Evolutionary conservation across 2,888 invertebrate genomes (phyloP).

Genomic region (Eudasyphora cyanicolor): DNA sequence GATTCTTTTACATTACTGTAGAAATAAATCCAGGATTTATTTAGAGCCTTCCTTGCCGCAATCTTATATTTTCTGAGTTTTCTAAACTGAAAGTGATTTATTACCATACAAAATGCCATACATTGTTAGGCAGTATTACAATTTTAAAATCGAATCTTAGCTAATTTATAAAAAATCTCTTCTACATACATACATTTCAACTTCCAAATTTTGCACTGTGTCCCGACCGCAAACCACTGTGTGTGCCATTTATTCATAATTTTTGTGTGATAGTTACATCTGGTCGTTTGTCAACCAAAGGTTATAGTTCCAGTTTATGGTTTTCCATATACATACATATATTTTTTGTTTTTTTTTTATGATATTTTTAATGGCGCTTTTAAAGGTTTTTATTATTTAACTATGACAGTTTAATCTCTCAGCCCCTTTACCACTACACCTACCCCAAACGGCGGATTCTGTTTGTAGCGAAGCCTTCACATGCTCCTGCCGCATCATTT

Average conservation of each 20-base stretch:
- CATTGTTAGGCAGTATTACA: too few species aligned
- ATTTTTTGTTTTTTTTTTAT: not conserved
- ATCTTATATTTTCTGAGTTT: too few species aligned
- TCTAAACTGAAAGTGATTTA: too few species aligned
- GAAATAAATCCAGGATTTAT: too few species aligned
- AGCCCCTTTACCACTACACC: too few species aligned
- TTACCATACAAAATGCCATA: too few species aligned
- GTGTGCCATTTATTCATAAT: not conserved
- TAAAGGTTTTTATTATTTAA: conserved; percentile 21
- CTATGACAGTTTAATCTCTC: conserved; percentile 11
- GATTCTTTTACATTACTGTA: too few species aligned
- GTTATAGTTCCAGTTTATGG: conserved; percentile 8
- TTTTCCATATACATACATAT: not conserved
- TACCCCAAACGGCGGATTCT: not conserved
- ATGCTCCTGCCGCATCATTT: not conserved
- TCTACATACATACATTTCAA: not conserved
- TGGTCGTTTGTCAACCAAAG: not conserved
- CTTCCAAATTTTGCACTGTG: not conserved
- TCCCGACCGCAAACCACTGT: not conserved
- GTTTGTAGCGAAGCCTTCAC: not conserved
- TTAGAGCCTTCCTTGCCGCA: too few species aligned
- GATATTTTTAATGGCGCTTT: conserved; percentile 1
- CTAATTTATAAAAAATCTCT: not conserved
- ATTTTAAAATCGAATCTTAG: too few species aligned
- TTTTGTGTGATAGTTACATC: not conserved